Evolutionary conservation across 2,888 invertebrate genomes (phyloP).

Genomic region (Scaptomyza reducta): DNA sequence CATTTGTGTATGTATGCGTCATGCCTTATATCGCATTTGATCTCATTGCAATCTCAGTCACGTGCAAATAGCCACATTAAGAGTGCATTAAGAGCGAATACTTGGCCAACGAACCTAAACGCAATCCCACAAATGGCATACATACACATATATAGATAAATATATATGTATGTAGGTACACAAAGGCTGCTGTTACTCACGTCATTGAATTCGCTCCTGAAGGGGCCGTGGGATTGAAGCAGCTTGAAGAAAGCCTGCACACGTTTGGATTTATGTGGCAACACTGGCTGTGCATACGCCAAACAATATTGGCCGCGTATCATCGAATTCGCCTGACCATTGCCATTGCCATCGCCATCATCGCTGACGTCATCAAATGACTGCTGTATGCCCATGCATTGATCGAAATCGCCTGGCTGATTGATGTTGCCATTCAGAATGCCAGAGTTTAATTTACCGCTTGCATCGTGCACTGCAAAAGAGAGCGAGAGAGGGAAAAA

Average conservation of each 20-base stretch:
- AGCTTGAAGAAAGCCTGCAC: conserved; percentile 85
- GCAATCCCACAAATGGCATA: conserved; percentile 1
- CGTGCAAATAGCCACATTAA: conserved; percentile 36
- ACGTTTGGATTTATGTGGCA: conserved; percentile 85
- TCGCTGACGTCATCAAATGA: conserved; percentile 40
- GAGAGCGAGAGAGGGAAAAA: not conserved
- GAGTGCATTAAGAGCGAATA: conserved; percentile 43
- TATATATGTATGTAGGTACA: not conserved
- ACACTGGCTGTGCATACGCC: conserved; percentile 86
- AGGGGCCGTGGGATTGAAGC: conserved; percentile 87
- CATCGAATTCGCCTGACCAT: conserved; percentile 24
- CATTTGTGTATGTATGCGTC: not conserved
- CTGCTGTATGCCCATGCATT: conserved; percentile 78
- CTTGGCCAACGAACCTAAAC: conserved; percentile 48
- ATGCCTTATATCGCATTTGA: conserved; percentile 18
- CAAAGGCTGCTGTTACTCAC: conserved; percentile 85
- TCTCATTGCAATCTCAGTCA: conserved; percentile 45
- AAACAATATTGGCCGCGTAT: conserved; percentile 87
- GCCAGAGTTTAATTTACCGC: conserved; percentile 88
- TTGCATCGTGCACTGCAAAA: conserved; percentile 87
- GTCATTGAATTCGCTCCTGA: conserved; percentile 88
- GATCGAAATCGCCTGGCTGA: conserved; percentile 87
- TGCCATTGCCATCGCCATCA: conserved; percentile 4
- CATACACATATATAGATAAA: not conserved
- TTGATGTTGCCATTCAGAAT: conserved; percentile 88